Percentiles rank a stretch among this genome's conserved stretches.
These are phyloP conservation scores for Ectemnius continuus DNA, from an alignment of 2,888 invertebrate genomes.

Conservation along the genomic window DNA sequence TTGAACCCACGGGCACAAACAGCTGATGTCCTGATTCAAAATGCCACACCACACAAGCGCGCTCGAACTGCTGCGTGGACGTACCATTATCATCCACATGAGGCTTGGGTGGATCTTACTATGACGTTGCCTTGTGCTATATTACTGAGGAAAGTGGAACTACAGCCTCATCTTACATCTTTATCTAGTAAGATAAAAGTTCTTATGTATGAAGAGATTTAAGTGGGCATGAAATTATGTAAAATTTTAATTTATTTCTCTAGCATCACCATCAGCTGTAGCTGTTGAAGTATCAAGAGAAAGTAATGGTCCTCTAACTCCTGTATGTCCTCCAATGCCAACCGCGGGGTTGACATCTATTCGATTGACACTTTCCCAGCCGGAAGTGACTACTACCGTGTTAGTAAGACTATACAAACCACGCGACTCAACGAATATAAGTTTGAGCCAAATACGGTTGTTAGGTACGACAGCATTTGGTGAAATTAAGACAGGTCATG, in stretches of 20 bases:
- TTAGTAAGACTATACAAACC: slow-evolving; percentile 90
- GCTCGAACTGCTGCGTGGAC: slow-evolving; percentile 96
- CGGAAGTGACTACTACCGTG: slow-evolving; percentile 91
- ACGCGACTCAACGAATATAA: slow-evolving; percentile 92
- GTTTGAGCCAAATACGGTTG: slow-evolving; percentile 91
- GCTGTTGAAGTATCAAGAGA: slow-evolving; percentile 92
- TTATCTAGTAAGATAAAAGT: slow-evolving; percentile 83
- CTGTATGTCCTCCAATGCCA: slow-evolving; percentile 90
- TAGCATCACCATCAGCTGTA: slow-evolving; percentile 93
- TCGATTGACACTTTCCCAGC: slow-evolving; percentile 88
- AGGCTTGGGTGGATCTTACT: slow-evolving; percentile 92
- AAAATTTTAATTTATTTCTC: slow-evolving; percentile 5
- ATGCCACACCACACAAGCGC: slow-evolving; percentile 88
- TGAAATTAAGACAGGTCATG: slow-evolving; percentile 75
- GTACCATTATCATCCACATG: slow-evolving; percentile 95
- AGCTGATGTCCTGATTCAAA: slow-evolving; percentile 92
- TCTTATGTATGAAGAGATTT: background rate
- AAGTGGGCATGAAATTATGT: background rate
- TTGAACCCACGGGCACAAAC: slow-evolving; percentile 92
- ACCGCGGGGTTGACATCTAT: slow-evolving; percentile 94
- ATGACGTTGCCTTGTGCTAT: slow-evolving; percentile 93
- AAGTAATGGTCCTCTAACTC: slow-evolving; percentile 87
- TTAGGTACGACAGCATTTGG: slow-evolving; percentile 92
- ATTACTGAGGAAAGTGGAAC: slow-evolving; percentile 90
- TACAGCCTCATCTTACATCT: slow-evolving; percentile 91